These are phyloP conservation scores for Andrena minutula DNA, from an alignment of 2,888 invertebrate species.

Conservation along the genomic window DNA sequence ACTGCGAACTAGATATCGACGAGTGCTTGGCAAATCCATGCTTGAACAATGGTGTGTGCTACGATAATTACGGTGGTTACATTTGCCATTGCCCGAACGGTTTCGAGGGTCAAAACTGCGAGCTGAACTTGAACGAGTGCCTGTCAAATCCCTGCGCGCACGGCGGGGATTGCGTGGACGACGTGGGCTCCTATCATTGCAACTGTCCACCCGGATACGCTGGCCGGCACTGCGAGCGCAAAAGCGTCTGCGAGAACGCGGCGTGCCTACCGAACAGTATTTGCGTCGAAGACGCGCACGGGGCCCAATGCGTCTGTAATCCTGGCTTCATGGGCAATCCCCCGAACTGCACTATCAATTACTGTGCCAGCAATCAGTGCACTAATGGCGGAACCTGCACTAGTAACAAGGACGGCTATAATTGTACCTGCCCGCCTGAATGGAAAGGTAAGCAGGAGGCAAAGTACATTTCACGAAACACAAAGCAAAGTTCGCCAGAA, in stretches of 20 bases:
- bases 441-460: conserved; percentile 87
- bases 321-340: conserved; percentile 86
- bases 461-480: neutral
- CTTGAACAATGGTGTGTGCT: conserved; percentile 91
- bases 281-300: conserved; percentile 87
- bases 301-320: conserved; percentile 88
- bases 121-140: conserved; percentile 88
- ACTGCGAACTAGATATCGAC: conserved; percentile 92
- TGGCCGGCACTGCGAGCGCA: conserved; percentile 86
- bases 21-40: conserved; percentile 91
- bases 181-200: conserved; percentile 87
- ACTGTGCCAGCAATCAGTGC: conserved; percentile 90
- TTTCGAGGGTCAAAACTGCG: conserved; percentile 93
- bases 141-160: conserved; percentile 88
- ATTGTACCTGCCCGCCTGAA: conserved; percentile 90
- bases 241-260: conserved; percentile 85
- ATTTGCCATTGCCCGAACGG: conserved; percentile 92
- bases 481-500: neutral
- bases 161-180: conserved; percentile 88
- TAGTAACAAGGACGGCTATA: conserved; percentile 86
- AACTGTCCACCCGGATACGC: conserved; percentile 86
- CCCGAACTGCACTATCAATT: conserved; percentile 85
- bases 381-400: conserved; percentile 91
- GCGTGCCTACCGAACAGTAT: conserved; percentile 89
- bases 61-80: conserved; percentile 93